phyloP scores from a whole-genome alignment of 2,888 invertebrate species.

The Nemapogon koenigi region DNA sequence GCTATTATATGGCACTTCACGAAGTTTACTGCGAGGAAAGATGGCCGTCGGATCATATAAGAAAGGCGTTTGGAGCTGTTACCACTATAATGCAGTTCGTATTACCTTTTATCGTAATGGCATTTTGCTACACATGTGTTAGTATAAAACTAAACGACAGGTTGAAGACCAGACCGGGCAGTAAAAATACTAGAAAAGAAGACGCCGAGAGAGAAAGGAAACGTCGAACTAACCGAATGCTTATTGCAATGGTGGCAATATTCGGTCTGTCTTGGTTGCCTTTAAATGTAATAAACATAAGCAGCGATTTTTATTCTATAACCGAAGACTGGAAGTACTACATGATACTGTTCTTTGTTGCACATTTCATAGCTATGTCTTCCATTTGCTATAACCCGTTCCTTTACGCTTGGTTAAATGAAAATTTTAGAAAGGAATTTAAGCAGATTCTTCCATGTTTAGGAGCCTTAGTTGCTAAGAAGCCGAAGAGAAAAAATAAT shows the following conservation, averaged over 20 bases:
- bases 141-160: slow-evolving; percentile 77
- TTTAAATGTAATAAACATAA: slow-evolving; percentile 80
- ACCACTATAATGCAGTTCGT: slow-evolving; percentile 87
- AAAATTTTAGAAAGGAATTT: slow-evolving; percentile 91
- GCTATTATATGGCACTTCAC: slow-evolving; percentile 75
- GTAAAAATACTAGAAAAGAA: slow-evolving; percentile 75
- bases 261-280: slow-evolving; percentile 89
- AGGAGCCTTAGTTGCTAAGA: slow-evolving; percentile 48
- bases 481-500: slow-evolving; percentile 41
- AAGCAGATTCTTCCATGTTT: slow-evolving; percentile 76
- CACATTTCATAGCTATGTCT: slow-evolving; percentile 91
- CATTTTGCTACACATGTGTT: slow-evolving; percentile 85
- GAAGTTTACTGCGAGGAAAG: slow-evolving; percentile 71
- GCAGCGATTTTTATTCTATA: slow-evolving; percentile 70
- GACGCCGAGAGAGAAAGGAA: slow-evolving; percentile 82
- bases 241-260: slow-evolving; percentile 89
- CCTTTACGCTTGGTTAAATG: slow-evolving; percentile 95
- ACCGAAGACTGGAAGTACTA: slow-evolving; percentile 74
- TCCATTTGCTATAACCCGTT: slow-evolving; percentile 95
- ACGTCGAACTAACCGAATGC: slow-evolving; percentile 84
- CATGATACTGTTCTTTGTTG: slow-evolving; percentile 77
- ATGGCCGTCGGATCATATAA: slow-evolving; percentile 79
- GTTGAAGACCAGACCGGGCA: slow-evolving; percentile 76
- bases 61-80: slow-evolving; percentile 76
- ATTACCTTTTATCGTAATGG: slow-evolving; percentile 85